Conservation (phyloP, 2,797 vertebrate species). For the Molossus molossus region DNA sequence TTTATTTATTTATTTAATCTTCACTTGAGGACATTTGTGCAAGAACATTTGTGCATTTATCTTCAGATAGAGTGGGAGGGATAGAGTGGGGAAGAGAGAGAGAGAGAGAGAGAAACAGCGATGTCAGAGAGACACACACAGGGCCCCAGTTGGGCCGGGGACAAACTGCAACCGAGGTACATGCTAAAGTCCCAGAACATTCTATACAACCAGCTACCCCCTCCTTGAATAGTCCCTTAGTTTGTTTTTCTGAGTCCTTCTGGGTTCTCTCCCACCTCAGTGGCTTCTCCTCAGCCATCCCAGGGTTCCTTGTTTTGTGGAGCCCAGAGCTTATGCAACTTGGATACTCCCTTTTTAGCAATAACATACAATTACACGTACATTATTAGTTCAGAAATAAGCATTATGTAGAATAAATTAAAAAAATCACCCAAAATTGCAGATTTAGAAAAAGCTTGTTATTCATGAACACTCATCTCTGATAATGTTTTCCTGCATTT, state of each 20-base stretch:
- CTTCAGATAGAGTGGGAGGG: too few relatives aligned
- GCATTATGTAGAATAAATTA: not conserved
- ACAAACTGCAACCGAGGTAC: too few relatives aligned
- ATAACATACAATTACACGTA: not conserved
- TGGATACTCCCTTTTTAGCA: not conserved
- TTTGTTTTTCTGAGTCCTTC: accelerated
- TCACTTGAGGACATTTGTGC: too few relatives aligned
- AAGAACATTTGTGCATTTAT: too few relatives aligned
- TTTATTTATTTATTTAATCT: too few relatives aligned
- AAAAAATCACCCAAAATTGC: not conserved
- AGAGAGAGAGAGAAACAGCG: too few relatives aligned
- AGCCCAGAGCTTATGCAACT: not conserved
- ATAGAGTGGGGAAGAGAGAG: too few relatives aligned
- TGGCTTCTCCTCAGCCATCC: not conserved
- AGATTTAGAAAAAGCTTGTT: not conserved
- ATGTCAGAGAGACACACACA: too few relatives aligned
- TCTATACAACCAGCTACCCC: not conserved
- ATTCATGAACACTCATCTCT: not conserved
- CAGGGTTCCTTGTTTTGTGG: not conserved
- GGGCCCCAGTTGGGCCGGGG: too few relatives aligned
- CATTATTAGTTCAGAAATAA: not conserved
- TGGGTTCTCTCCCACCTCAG: not conserved
- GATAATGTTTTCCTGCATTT: not conserved
- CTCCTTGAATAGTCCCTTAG: not conserved
- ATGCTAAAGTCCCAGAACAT: not conserved